phyloP scores from a whole-genome alignment of 2,797 vertebrate genomes.

The Hephaestus fuliginosus region DNA sequence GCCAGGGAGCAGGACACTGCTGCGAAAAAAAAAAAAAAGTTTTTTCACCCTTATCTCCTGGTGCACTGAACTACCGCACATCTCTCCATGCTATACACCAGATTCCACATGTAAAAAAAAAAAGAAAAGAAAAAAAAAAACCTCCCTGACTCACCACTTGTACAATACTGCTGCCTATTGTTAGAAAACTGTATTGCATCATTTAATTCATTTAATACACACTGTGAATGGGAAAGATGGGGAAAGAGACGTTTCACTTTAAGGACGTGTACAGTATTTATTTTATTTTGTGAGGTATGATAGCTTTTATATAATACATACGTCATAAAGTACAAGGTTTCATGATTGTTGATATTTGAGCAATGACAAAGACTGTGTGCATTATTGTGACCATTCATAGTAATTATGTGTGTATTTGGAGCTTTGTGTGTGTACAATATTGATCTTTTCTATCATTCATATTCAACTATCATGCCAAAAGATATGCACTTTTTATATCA shows the following conservation, averaged over 20 bases:
- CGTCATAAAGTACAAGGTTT: conserved; percentile 53
- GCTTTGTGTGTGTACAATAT: conserved; percentile 69
- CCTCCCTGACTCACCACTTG: conserved; percentile 54
- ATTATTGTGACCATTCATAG: conserved; percentile 71
- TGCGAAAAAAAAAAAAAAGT: conserved; percentile 47
- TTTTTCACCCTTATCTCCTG: conserved; percentile 49
- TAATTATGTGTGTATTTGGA: conserved; percentile 67
- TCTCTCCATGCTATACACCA: conserved; percentile 42
- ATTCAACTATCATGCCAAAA: conserved; percentile 72
- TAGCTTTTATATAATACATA: conserved; percentile 77
- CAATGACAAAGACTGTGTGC: conserved; percentile 47
- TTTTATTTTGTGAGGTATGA: conserved; percentile 81
- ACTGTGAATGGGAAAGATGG: conserved; percentile 65
- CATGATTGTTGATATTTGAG: conserved; percentile 65
- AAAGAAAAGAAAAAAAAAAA: neutral
- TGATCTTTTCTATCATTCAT: conserved; percentile 81
- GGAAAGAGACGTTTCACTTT: conserved; percentile 54
- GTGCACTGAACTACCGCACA: conserved; percentile 58
- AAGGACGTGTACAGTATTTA: conserved; percentile 87
- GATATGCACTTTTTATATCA: conserved; percentile 81
- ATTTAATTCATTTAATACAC: conserved; percentile 68
- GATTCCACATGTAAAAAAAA: conserved; percentile 39
- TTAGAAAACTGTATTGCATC: conserved; percentile 74
- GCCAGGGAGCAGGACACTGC: conserved; percentile 43
- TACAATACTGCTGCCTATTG: conserved; percentile 83